Percentiles rank a stretch among this genome's conserved stretches.
These are phyloP conservation scores for Parnassius orleans DNA, from an alignment of 2,888 invertebrate genomes.

Conservation along the genomic window DNA sequence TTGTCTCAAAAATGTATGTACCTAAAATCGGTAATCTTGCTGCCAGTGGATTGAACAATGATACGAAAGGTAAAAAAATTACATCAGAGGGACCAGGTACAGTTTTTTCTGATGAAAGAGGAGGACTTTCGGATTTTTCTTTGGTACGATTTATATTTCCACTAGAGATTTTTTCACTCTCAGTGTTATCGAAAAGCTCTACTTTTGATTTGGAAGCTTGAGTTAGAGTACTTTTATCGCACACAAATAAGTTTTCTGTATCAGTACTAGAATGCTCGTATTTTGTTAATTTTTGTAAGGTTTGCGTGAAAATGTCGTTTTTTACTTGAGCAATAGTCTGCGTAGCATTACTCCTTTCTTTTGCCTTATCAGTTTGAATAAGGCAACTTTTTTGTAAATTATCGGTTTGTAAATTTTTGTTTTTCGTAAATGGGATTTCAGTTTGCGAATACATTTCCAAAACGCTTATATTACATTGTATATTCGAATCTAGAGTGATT, in stretches of 20 bases:
- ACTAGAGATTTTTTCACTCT: slow-evolving; percentile 10
- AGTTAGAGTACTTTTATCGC: slow-evolving; percentile 41
- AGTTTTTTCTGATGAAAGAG: slow-evolving; percentile 62
- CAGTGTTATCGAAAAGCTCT: slow-evolving; percentile 27
- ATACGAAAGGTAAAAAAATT: slow-evolving; percentile 63
- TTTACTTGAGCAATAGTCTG: slow-evolving; percentile 54
- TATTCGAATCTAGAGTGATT: slow-evolving; percentile 61
- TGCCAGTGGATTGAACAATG: slow-evolving; percentile 73
- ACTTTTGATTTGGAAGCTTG: slow-evolving; percentile 31
- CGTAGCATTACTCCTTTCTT: slow-evolving; percentile 49
- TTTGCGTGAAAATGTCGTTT: slow-evolving; percentile 52
- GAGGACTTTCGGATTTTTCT: slow-evolving; percentile 74
- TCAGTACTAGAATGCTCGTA: slow-evolving; percentile 49
- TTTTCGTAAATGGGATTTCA: slow-evolving; percentile 58
- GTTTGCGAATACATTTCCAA: slow-evolving; percentile 69
- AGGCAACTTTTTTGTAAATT: slow-evolving; percentile 43
- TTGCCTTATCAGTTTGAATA: slow-evolving; percentile 61
- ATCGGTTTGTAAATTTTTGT: slow-evolving; percentile 61
- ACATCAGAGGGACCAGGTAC: slow-evolving; percentile 45
- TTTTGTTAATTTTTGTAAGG: slow-evolving; percentile 38
- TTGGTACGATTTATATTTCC: slow-evolving; percentile 32
- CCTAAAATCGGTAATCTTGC: slow-evolving; percentile 75
- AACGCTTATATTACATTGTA: slow-evolving; percentile 56
- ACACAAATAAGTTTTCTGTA: slow-evolving; percentile 39
- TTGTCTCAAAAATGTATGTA: slow-evolving; percentile 48